phyloP scores from a whole-genome alignment of 2,113 vertebrate species.

The Orycteropus afer region DNA sequence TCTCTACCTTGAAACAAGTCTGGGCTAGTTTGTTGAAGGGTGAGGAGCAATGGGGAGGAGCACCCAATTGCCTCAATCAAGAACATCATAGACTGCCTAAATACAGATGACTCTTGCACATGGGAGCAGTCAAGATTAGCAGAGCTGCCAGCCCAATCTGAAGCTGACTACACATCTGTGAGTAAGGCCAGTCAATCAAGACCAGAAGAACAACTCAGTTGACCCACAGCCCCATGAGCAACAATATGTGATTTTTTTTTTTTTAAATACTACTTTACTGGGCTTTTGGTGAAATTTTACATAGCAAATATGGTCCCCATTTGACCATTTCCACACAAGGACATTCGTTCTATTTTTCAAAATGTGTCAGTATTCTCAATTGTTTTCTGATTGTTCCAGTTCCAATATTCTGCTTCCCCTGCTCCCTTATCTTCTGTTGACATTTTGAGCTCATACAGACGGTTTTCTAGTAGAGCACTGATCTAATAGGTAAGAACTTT shows the following conservation, averaged over 20 bases:
- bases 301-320: too few relatives aligned
- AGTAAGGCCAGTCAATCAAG: neutral
- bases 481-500: too few relatives aligned
- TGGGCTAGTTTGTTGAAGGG: neutral
- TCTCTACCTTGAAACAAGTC: neutral
- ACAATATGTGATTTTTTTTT: neutral
- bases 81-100: neutral
- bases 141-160: neutral
- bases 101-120: neutral
- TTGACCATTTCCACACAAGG: too few relatives aligned
- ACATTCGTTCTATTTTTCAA: too few relatives aligned
- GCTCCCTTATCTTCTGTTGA: too few relatives aligned
- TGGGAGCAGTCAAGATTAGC: neutral
- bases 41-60: neutral
- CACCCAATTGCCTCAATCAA: neutral
- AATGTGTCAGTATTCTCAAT: too few relatives aligned
- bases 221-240: neutral
- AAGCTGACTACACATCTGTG: neutral
- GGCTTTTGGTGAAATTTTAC: neutral
- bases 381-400: too few relatives aligned
- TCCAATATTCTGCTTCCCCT: too few relatives aligned
- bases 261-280: neutral
- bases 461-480: too few relatives aligned
- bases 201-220: neutral
- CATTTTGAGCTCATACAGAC: too few relatives aligned